Base-by-base conservation (phyloP, 2,113 vertebrate species). In the Aspidoscelis tigris region DNA sequence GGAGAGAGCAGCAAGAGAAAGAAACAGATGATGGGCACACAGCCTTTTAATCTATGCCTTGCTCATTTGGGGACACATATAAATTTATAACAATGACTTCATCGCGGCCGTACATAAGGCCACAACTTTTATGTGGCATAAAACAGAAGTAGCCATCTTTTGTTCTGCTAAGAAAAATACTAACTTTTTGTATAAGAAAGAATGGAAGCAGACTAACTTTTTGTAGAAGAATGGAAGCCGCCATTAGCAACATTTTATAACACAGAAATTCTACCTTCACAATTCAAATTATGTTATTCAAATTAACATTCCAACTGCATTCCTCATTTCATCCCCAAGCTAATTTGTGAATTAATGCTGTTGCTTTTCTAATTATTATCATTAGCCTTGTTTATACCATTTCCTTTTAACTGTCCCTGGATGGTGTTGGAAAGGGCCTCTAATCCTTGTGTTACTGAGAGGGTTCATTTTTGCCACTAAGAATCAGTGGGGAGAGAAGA, bases 1-100 rank as follows among this genome's bases (percentile, higher is more conserved):
- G 87, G 84, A 95, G 95, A 95, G 94, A 93, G 92, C 93, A 95
- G 80, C 81, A 76, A 80, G 89, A 33, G 33, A 33, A 33, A 82
- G 91, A 88, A 93, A 90, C 7, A 44, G 47, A 76, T 70, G 83
- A 18, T 74, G 90, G 41, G 12, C 92, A 93, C 69, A 80, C 93
- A 87, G 85, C 78, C 69, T 91, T 92, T 87, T 88, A 90, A 84
- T 76, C 73, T 64, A 41, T 82, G 76, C 24, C 70, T 75, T 80
- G 21, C 33, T 55, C 21, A 68, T 64, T 61, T 73, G 39, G 75
- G 71, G 82, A 85, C 89, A 39, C 24, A 20, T 6, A 81, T 26
- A 73, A 81, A 41, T 58, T 8, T 61, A 81, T 69, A 81, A 58
- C 71, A 81, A 16, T 22, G 11, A 81, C 33, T 50, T 41, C 47